Evolutionary conservation across 2,113 vertebrate genomes (phyloP).

Genomic region (Accipiter virgatus): DNA sequence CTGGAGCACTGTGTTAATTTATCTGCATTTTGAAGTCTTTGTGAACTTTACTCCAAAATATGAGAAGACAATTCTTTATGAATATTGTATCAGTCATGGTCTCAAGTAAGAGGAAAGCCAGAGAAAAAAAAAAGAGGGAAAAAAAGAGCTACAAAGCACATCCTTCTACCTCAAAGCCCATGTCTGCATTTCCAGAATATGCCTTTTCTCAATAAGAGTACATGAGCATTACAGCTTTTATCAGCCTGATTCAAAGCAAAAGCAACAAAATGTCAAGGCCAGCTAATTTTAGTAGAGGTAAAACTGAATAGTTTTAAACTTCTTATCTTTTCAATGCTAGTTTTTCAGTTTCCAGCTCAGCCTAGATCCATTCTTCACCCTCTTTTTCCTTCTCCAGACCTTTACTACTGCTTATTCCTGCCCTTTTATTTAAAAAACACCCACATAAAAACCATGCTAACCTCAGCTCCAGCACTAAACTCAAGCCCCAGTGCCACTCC

Average conservation of each 20-base stretch:
- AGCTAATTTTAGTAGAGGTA: neutral
- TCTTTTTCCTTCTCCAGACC: neutral
- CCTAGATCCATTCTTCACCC: neutral
- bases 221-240: neutral
- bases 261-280: neutral
- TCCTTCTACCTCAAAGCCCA: neutral
- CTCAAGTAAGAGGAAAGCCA: neutral
- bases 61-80: neutral
- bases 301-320: neutral
- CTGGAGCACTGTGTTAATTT: neutral
- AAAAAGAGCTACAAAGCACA: neutral
- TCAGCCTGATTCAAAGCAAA: neutral
- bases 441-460: neutral
- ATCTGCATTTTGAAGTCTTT: neutral
- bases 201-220: neutral
- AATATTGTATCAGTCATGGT: neutral
- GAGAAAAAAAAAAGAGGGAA: too few species aligned
- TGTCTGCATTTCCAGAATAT: neutral
- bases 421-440: neutral
- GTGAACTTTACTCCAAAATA: neutral
- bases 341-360: neutral
- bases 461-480: neutral
- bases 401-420: neutral
- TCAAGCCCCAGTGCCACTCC: accelerated
- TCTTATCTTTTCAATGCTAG: neutral